These are phyloP conservation scores for Tetramorium simillimum DNA, from an alignment of 1,140 invertebrate species.

Conservation along the genomic window DNA sequence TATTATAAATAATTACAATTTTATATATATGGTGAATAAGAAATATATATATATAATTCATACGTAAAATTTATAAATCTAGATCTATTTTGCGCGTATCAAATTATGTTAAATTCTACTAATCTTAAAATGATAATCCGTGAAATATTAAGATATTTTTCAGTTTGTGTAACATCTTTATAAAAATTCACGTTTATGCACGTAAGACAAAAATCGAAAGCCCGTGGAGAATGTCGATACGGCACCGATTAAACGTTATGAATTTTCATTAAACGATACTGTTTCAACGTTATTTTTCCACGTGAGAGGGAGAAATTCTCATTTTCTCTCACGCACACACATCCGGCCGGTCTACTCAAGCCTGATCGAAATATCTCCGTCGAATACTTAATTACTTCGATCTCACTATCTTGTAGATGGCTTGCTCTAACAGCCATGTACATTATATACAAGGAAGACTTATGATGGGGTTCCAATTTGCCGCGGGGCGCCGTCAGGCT, in stretches of 20 bases:
- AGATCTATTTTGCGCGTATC: background rate
- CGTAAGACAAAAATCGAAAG: background rate
- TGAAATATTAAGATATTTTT: background rate
- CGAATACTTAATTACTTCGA: slow-evolving; percentile 78
- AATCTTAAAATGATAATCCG: background rate
- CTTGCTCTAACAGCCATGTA: slow-evolving; percentile 73
- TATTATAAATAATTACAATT: background rate
- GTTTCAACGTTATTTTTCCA: slow-evolving; percentile 12
- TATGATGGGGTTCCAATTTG: slow-evolving; percentile 85
- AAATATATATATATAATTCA: background rate
- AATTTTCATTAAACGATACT: slow-evolving; percentile 32
- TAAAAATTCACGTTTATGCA: background rate
- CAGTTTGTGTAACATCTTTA: background rate
- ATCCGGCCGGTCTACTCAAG: slow-evolving; percentile 32
- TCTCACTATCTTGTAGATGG: slow-evolving; percentile 77
- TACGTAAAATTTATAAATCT: background rate
- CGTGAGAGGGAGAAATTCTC: slow-evolving; percentile 34
- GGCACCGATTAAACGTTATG: background rate
- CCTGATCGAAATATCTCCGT: slow-evolving; percentile 76
- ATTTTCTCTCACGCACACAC: slow-evolving; percentile 18
- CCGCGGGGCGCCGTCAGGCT: slow-evolving; percentile 84
- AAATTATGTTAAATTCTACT: background rate
- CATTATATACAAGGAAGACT: slow-evolving; percentile 82
- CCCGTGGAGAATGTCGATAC: background rate
- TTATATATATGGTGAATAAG: background rate